Percentiles rank a stretch among this genome's conserved stretches.
Conservation (phyloP, 2,113 vertebrate species). For the Argyrosomus japonicus region DNA sequence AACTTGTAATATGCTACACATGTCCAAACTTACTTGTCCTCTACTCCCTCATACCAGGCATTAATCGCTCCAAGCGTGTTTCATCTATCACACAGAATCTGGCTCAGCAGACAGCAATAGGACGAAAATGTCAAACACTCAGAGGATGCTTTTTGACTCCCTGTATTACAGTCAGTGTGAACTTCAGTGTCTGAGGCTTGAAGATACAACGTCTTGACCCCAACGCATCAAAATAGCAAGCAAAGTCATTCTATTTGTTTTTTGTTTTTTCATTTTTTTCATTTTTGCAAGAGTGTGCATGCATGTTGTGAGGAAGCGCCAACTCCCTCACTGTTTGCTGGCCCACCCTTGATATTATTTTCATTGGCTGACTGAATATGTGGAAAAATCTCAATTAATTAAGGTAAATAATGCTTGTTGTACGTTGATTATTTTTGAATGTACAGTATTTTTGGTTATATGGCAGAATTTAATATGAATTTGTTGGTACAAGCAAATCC, state of each 20-base stretch:
- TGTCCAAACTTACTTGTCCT: constrained; percentile 16
- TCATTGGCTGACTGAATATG: too few species aligned
- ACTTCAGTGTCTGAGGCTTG: constrained; percentile 10
- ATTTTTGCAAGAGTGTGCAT: too few species aligned
- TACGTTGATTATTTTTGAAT: too few species aligned
- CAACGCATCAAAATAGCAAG: not conserved
- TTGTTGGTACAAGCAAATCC: too few species aligned
- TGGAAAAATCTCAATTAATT: too few species aligned
- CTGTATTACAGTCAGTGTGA: constrained; percentile 44
- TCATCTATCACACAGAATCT: constrained; percentile 41
- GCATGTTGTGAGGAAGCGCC: too few species aligned
- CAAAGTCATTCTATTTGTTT: not conserved
- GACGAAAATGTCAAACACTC: constrained; percentile 38
- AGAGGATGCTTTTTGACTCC: constrained; percentile 21
- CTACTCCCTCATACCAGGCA: not conserved
- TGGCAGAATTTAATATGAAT: too few species aligned
- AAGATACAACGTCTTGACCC: not conserved
- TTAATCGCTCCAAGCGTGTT: constrained; percentile 22
- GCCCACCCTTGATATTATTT: too few species aligned
- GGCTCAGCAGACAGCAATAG: constrained; percentile 34
- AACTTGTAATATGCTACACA: not conserved
- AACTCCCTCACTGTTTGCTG: too few species aligned
- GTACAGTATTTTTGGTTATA: too few species aligned
- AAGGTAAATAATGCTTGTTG: too few species aligned
- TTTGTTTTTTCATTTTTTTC: too few species aligned